A percentile compares a stretch with the other conserved stretches of the same genome.
phyloP scores from a whole-genome alignment of 2,797 vertebrate genomes.

The Tinamus major region DNA sequence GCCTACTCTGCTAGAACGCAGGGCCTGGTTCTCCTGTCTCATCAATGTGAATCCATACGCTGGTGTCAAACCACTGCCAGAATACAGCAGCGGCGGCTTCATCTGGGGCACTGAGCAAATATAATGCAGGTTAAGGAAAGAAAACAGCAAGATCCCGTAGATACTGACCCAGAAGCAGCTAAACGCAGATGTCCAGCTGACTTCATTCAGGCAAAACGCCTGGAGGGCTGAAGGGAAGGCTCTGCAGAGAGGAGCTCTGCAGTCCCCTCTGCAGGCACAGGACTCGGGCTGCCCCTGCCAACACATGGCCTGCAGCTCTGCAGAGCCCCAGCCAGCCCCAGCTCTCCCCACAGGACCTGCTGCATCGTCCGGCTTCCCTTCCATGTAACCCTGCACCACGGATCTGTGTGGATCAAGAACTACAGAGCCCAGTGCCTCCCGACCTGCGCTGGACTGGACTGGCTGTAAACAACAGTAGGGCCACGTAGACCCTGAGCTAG shows the following conservation, averaged over 20 bases:
- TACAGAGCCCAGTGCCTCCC: neutral
- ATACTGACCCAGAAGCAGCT: neutral
- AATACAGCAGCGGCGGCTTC: neutral
- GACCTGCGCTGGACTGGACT: neutral
- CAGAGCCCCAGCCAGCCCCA: neutral
- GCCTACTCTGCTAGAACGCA: neutral
- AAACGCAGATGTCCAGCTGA: neutral
- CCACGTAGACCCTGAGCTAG: neutral
- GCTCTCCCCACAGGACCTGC: neutral
- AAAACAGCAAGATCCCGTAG: neutral
- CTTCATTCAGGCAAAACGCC: neutral
- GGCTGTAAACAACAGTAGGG: neutral
- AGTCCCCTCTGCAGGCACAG: neutral
- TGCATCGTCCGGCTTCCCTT: neutral
- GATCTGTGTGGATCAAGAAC: neutral
- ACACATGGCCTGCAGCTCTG: accelerated
- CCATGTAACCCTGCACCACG: neutral
- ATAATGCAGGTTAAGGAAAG: neutral
- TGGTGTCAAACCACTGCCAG: neutral
- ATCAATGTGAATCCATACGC: accelerated
- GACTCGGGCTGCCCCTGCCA: neutral
- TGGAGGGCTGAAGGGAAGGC: accelerated
- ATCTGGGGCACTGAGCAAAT: neutral
- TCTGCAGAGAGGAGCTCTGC: neutral
- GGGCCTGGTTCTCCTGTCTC: neutral